Conservation (phyloP, 1,140 invertebrate genomes). For the Spodoptera litura region DNA sequence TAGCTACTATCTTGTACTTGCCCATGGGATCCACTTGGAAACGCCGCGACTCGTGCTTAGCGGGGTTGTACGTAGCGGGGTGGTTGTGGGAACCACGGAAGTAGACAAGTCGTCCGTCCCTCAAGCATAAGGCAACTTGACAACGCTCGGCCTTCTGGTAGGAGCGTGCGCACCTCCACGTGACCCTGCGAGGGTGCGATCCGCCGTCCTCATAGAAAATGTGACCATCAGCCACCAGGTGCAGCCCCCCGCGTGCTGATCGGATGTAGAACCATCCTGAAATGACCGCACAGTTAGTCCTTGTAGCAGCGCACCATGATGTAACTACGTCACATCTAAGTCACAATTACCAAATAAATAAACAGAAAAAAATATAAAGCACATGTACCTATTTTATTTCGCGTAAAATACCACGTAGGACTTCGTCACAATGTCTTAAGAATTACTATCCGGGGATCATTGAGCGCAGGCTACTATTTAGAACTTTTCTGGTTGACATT, state of each 20-base stretch:
- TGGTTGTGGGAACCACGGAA: constrained; percentile 83
- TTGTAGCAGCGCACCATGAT: constrained; percentile 17
- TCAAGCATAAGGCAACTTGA: constrained; percentile 81
- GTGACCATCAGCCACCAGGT: constrained; percentile 81
- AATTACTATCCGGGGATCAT: background rate
- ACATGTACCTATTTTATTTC: no score
- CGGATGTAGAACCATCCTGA: constrained; percentile 85
- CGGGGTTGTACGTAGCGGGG: constrained; percentile 79
- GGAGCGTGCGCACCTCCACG: constrained; percentile 82
- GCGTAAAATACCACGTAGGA: no score
- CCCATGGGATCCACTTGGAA: constrained; percentile 84
- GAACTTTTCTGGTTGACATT: constrained; percentile 40
- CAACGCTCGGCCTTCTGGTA: constrained; percentile 84
- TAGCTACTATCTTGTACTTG: constrained; percentile 83
- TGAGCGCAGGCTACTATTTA: constrained; percentile 30
- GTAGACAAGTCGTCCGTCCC: constrained; percentile 81
- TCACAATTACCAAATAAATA: constrained; percentile 13
- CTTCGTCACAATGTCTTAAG: no score
- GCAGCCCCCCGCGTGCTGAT: constrained; percentile 81
- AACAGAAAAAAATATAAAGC: background rate
- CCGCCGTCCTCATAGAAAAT: constrained; percentile 85
- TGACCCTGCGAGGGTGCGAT: constrained; percentile 80
- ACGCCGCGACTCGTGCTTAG: constrained; percentile 80
- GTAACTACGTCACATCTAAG: background rate
- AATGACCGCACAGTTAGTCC: constrained; percentile 61